These are phyloP conservation scores for Diploscapter pachys DNA, from an alignment of 1,140 invertebrate genomes.

Conservation along the genomic window DNA sequence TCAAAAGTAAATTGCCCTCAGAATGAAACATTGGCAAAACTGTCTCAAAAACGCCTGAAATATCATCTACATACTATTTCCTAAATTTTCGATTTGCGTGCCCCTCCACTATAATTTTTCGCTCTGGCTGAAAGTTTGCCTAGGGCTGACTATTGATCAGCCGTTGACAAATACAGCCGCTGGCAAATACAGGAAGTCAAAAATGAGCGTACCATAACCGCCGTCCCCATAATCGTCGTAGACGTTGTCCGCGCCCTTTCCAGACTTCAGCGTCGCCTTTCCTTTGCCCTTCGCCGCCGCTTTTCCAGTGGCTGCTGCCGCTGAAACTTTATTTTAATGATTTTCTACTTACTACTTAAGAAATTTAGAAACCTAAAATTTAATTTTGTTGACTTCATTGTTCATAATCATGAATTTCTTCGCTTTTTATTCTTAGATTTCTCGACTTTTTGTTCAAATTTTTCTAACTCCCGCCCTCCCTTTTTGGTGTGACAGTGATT, in stretches of 20 bases:
- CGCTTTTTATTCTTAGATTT: too few relatives aligned
- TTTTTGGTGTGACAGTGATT: too few relatives aligned
- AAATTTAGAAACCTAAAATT: not conserved
- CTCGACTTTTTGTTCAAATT: too few relatives aligned
- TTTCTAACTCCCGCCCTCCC: too few relatives aligned
- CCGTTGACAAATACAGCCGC: too few relatives aligned
- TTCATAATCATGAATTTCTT: too few relatives aligned
- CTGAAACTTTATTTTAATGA: not conserved
- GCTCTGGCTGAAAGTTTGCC: too few relatives aligned
- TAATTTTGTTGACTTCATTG: not conserved
- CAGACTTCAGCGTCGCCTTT: slow-evolving; percentile 25
- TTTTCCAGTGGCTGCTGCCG: slow-evolving; percentile 3
- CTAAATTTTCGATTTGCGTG: too few relatives aligned
- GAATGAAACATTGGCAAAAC: not conserved
- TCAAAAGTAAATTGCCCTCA: not conserved
- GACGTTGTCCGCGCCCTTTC: slow-evolving; percentile 12
- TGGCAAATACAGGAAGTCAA: not conserved
- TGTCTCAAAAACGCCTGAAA: not conserved
- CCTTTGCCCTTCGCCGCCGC: slow-evolving; percentile 5
- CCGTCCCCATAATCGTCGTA: slow-evolving; percentile 29
- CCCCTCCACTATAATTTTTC: too few relatives aligned
- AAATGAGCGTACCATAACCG: slow-evolving; percentile 1
- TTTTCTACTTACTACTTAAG: not conserved
- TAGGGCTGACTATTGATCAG: too few relatives aligned
- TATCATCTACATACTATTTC: too few relatives aligned